phyloP scores from a whole-genome alignment of 2,888 invertebrate species.

The Drosophila atripex region DNA sequence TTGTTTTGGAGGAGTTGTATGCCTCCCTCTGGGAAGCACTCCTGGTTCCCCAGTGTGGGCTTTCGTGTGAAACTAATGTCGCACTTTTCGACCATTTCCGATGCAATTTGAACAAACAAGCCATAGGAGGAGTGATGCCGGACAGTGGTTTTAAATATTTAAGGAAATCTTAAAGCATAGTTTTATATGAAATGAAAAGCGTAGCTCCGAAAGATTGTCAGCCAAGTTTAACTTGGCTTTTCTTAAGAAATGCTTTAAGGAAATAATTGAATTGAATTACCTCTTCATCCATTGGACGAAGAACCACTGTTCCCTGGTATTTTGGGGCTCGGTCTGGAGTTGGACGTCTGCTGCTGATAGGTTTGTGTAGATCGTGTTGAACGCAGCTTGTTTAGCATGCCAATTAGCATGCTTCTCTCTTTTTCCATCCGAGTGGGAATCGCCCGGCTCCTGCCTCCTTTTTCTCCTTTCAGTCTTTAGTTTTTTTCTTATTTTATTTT shows the following conservation, averaged over 20 bases:
- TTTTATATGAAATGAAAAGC: too few species aligned
- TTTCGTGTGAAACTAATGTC: conserved; percentile 77
- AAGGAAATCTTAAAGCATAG: background rate
- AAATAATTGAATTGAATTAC: too few species aligned
- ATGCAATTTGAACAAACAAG: conserved; percentile 47
- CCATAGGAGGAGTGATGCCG: conserved; percentile 26
- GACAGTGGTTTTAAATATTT: conserved; percentile 26
- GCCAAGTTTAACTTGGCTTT: too few species aligned
- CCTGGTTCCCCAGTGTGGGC: conserved; percentile 55
- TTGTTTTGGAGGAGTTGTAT: conserved; percentile 26
- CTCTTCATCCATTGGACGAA: background rate
- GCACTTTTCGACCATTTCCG: conserved; percentile 39
- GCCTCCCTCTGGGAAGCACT: conserved; percentile 37
- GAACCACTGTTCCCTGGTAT: conserved; percentile 21
- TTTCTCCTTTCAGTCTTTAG: conserved; percentile 5
- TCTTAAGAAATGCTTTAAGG: too few species aligned
- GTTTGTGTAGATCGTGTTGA: conserved; percentile 76
- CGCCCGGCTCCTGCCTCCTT: conserved; percentile 13
- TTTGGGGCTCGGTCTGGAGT: conserved; percentile 25
- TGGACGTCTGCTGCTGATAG: conserved; percentile 56
- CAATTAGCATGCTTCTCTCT: conserved; percentile 73
- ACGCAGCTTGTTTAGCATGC: conserved; percentile 79
- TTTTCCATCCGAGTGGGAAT: conserved; percentile 41
- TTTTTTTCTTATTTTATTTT: conserved; percentile 20
- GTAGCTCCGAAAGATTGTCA: too few species aligned